Evolutionary conservation across 2,888 invertebrate genomes (phyloP), one percentile per base, ranked within the genome.

Genomic region (Busseola fusca): DNA sequence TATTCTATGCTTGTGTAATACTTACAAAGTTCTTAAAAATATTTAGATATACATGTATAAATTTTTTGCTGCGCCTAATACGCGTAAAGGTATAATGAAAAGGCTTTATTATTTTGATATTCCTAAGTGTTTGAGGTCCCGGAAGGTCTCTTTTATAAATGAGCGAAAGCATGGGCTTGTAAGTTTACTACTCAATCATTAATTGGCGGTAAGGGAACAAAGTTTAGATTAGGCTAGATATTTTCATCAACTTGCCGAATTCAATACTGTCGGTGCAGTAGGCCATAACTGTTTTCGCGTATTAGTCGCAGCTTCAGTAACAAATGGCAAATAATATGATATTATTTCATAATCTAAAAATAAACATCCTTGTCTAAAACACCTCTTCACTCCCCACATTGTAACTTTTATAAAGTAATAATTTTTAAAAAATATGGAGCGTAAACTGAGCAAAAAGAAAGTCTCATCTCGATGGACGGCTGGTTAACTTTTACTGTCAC

Each of bases 21-120:
- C 77, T 84, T 68, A 79, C 82, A 83, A 83, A 76, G 78, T 84
- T 74, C 74, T 77, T 84, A 76, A 64, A 80, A 71, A 57, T 77
- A 73, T 76, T 37, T 76, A 34, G 34, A 7, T 2, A 72, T 72
- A n/a, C n/a, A n/a, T n/a, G n/a, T n/a, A 69, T 57, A 77, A 42
- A 58, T 68, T 83, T 48, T 64, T 57, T 63, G 79, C 64, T 69
- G 30, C 70, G 64, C 25, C 74, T 79, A 80, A 69, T 82, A 82
- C 76, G 67, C 75, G 57, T 50, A 64, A 82, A 67, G 25, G 40
- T 45, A 48, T 72, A 37, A 34, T 25, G 40, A 7, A 18, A 42
- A 48, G 25, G n/a, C 30, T 40, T 37, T 27, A 14, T 45, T n/a
- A 48, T 40, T 40, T 72, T n/a, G 2, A 72, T n/a, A 40, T n/a